phyloP scores from a whole-genome alignment of 2,888 invertebrate species.

The Acrocyrtus sp. region DNA sequence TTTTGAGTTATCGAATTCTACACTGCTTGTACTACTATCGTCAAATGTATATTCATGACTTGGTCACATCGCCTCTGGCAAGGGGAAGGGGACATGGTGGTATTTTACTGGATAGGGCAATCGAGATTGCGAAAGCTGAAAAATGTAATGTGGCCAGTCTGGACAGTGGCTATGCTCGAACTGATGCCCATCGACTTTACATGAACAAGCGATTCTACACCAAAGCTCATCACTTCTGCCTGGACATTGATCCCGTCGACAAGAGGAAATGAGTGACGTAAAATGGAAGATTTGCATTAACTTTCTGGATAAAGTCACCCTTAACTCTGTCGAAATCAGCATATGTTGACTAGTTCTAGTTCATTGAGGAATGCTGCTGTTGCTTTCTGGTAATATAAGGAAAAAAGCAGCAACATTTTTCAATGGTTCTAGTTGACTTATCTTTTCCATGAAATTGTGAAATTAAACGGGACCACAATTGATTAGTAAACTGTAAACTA shows the following conservation, averaged over 20 bases:
- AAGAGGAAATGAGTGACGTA: too few species aligned
- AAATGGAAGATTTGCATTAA: background rate
- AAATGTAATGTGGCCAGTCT: slow-evolving; percentile 44
- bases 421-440: too few species aligned
- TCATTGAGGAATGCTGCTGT: too few species aligned
- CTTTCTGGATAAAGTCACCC: too few species aligned
- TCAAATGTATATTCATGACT: slow-evolving; percentile 55
- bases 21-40: slow-evolving; percentile 50
- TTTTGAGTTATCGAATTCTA: slow-evolving; percentile 45
- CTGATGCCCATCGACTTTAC: slow-evolving; percentile 55
- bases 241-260: slow-evolving; percentile 2
- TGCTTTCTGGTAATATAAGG: too few species aligned
- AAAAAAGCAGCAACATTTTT: too few species aligned
- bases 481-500: too few species aligned
- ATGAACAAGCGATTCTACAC: slow-evolving; percentile 54
- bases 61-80: slow-evolving; percentile 25
- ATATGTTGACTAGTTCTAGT: too few species aligned
- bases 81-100: slow-evolving; percentile 48
- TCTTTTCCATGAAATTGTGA: too few species aligned
- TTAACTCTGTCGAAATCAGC: too few species aligned
- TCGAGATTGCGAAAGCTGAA: slow-evolving; percentile 42
- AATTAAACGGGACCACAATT: too few species aligned
- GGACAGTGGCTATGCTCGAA: slow-evolving; percentile 49
- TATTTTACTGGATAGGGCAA: slow-evolving; percentile 46
- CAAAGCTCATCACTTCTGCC: slow-evolving; percentile 48